Percentiles rank a stretch among this genome's conserved stretches.
These are phyloP conservation scores for Sphaeramia orbicularis DNA, from an alignment of 2,797 vertebrate genomes.

Conservation along the genomic window DNA sequence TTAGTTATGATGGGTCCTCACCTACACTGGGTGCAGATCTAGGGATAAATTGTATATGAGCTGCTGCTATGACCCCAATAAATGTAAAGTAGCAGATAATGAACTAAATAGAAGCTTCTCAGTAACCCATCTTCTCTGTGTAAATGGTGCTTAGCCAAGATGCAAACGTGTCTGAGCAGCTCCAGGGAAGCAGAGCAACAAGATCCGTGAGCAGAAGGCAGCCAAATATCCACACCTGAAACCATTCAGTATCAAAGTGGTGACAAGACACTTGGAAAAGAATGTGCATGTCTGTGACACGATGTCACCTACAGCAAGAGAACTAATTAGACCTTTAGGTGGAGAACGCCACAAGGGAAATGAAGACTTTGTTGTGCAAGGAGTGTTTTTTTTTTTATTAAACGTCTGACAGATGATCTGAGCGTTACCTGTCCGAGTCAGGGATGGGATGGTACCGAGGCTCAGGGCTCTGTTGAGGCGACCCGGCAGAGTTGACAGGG, in stretches of 20 bases:
- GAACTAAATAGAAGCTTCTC: background rate
- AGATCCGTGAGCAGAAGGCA: background rate
- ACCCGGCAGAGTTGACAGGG: conserved; percentile 91
- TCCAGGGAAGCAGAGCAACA: background rate
- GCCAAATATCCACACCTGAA: background rate
- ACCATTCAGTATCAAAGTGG: background rate
- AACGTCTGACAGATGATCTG: too few species aligned
- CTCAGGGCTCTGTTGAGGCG: conserved; percentile 93
- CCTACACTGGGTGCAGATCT: too few species aligned
- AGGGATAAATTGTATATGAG: too few species aligned
- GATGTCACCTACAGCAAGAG: background rate
- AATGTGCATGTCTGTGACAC: too few species aligned
- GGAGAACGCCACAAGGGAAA: background rate
- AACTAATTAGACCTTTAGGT: too few species aligned
- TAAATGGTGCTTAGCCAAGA: background rate
- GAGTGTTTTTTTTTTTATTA: too few species aligned
- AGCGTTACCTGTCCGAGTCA: conserved; percentile 89
- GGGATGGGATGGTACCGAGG: conserved; percentile 92
- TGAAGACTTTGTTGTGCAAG: background rate
- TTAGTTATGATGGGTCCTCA: too few species aligned
- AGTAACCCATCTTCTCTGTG: background rate
- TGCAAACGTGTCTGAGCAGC: conserved; percentile 9
- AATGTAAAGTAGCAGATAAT: background rate
- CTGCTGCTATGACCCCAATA: background rate
- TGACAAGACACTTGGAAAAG: background rate